Evolutionary conservation across 1,140 invertebrate genomes (phyloP).

Genomic region (Atta cephalotes): DNA sequence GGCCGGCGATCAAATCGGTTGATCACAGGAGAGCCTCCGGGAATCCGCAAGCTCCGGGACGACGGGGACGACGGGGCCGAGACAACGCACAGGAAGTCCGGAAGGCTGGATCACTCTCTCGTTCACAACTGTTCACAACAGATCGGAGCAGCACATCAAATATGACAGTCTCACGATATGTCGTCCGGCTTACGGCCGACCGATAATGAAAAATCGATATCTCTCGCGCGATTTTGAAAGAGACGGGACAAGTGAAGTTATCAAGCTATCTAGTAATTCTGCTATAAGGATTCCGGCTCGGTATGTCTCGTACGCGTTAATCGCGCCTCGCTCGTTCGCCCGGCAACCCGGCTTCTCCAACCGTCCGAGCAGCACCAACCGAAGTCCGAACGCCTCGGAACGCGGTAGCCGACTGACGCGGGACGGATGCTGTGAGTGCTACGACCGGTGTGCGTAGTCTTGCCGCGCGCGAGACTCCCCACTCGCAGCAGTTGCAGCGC

Average conservation of each 20-base stretch:
- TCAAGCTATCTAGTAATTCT: too few species aligned
- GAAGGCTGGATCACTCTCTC: not conserved
- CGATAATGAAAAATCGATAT: not conserved
- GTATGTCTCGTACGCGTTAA: not conserved
- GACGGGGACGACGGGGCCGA: not conserved
- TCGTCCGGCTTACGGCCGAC: not conserved
- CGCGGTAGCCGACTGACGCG: slow-evolving; percentile 72
- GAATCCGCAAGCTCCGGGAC: not conserved
- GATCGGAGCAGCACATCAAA: not conserved
- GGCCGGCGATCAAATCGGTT: too few species aligned
- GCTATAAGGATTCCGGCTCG: not conserved
- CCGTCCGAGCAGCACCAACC: not conserved
- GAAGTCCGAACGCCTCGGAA: slow-evolving; percentile 31
- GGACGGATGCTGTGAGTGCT: slow-evolving; percentile 74
- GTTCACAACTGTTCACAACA: slow-evolving; percentile 13
- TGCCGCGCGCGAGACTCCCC: slow-evolving; percentile 23
- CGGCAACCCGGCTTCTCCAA: not conserved
- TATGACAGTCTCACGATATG: not conserved
- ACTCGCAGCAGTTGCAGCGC: slow-evolving; percentile 13
- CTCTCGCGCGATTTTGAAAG: not conserved
- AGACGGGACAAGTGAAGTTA: too few species aligned
- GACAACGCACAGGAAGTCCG: not conserved
- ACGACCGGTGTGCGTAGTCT: slow-evolving; percentile 65
- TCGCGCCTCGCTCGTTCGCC: not conserved
- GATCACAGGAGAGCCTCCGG: not conserved